Evolutionary conservation across 1,140 invertebrate species (phyloP).

Genomic region (Meloidogyne floridensis): DNA sequence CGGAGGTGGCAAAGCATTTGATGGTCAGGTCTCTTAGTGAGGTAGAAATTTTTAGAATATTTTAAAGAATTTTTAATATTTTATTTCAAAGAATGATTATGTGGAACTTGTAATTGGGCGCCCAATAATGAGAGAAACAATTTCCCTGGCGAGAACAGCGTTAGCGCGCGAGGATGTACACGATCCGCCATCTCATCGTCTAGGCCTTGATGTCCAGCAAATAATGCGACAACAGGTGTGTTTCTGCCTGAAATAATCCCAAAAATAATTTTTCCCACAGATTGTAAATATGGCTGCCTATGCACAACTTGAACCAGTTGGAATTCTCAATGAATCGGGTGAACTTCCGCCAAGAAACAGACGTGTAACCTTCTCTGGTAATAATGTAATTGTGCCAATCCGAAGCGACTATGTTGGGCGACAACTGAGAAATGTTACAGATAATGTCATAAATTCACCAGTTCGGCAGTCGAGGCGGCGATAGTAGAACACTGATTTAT

Average conservation of each 20-base stretch:
- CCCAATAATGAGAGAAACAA: neutral
- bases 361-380: neutral
- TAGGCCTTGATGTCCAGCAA: neutral
- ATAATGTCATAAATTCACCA: neutral
- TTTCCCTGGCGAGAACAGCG: neutral
- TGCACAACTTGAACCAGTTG: neutral
- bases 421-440: conserved; percentile 1
- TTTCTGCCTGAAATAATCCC: neutral
- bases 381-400: conserved; percentile 7
- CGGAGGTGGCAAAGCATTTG: neutral
- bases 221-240: neutral
- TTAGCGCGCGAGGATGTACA: neutral
- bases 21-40: neutral
- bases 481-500: neutral
- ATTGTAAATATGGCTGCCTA: neutral
- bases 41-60: neutral
- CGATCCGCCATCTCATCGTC: neutral
- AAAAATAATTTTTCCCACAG: neutral
- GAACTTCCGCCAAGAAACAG: neutral
- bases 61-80: neutral
- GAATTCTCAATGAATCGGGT: neutral
- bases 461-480: neutral
- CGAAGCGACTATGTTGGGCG: neutral
- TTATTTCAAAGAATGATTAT: neutral
- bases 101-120: neutral